Base-by-base conservation (phyloP, 2,113 vertebrate genomes). In the Empidonax alnorum region DNA sequence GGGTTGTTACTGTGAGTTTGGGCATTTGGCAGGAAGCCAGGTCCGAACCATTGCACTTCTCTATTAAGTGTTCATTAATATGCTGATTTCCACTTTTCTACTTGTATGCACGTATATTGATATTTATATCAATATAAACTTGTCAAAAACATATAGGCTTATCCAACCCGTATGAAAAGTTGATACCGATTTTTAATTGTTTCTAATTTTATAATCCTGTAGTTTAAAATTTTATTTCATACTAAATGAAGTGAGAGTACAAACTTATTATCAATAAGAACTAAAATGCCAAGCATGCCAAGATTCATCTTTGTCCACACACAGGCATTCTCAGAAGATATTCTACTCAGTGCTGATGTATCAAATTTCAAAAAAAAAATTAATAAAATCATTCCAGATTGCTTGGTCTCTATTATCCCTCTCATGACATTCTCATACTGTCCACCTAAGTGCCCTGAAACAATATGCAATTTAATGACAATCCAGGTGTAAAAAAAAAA, bases 61-160 rank as follows among this genome's bases (percentile, higher is more conserved):
- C 6, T 35, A 23, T 39, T 53, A 59, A 12, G 8, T 21, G 6
- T 37, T 55, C 6, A 30, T 44, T 66, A 59, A 62, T 46, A 46
- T 19, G 19, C 7, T 15, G 11, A 53, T 44, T 87, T 66, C 17
- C 20, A 42, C 19, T 47, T 44, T 12, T 69, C 20, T 35, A n/a
- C 25, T 69, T 66, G 37, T 2, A 69, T 3, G 5, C 13, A 49
- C 0, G 0, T n/a, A 42, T 23, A 46, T 20, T 46, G 44, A 46
- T 46, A 46, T 46, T 46, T 46, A 46, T 46, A 47, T 18, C 2
- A 31, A 35, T 8, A 61, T 8, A 50, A 66, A 55, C 3, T 10
- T 41, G 30, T 30, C 9, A 49, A 65, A 55, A 5, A 13, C 9
- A 46, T 35, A 41, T 0, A 63, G 5, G 5, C 3, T 81, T 63